Evolutionary conservation across 2,888 invertebrate genomes (phyloP), one percentile per base, ranked within the genome.

Genomic region (Rotaria magnacalcarata): DNA sequence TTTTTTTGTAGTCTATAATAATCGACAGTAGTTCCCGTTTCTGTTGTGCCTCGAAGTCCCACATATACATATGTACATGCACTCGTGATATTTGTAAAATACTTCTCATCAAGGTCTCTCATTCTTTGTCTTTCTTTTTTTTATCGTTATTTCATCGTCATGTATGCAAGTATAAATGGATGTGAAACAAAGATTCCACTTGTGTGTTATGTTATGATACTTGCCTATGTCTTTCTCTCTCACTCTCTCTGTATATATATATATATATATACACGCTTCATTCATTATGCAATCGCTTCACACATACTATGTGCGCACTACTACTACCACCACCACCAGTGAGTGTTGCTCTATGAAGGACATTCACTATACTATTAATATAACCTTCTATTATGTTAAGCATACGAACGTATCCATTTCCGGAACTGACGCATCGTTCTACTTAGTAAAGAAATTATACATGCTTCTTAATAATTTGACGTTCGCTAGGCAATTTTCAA

Each of bases 121-220:
- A 60, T 60, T 60, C 58, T 10, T 60, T 60, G n/a, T 60, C 14
- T 60, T 27, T n/a, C 10, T 60, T 60, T 24, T 56, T 24, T 60
- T 60, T 58, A 60, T 60, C 58, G 58, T 60, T 19, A n/a, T 27
- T 60, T 5, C n/a, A 27, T 60, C 58, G 27, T 8, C 11, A 2
- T 24, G 8, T 60, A 0, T 27, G 27, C 27, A 27, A 11, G 14
- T 3, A 60, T 60, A 27, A 11, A 60, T n/a, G 24, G 14, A 60
- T 60, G 58, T 60, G 58, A 60, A 60, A 60, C 58, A 60, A 60
- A 60, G 58, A 60, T 27, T 60, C 58, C 58, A 27, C n/a, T 60
- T 60, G 58, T 60, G 27, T 60, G n/a, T 58, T 34, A 60, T 60
- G n/a, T 60, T 60, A 60, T 60, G 58, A 60, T 60, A 60, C 58